A percentile compares a stretch with the other conserved stretches of the same genome.
Conservation (phyloP, 1,140 invertebrate genomes). For the Drosophila athabasca region DNA sequence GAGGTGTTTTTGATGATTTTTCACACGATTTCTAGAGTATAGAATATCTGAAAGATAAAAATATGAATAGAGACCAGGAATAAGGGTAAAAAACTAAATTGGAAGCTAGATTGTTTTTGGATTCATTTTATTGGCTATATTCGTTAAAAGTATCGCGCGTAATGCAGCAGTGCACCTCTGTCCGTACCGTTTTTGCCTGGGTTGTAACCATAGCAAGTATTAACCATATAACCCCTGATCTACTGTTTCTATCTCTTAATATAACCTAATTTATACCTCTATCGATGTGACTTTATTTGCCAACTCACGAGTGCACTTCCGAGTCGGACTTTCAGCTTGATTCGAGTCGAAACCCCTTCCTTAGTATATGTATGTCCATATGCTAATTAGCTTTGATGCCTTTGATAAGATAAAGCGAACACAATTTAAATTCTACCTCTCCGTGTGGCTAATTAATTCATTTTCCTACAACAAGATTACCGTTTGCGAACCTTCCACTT, state of each 20-base stretch:
- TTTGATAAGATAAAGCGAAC: conserved; percentile 28
- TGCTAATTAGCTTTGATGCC: conserved; percentile 56
- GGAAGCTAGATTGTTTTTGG: too few relatives aligned
- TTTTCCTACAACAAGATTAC: conserved; percentile 36
- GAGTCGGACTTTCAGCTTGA: background rate
- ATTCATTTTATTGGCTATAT: too few relatives aligned
- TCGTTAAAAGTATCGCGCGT: too few relatives aligned
- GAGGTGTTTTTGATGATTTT: too few relatives aligned
- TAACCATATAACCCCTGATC: background rate
- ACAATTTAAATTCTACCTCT: conserved; percentile 37
- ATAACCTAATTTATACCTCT: conserved; percentile 19
- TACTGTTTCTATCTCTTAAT: conserved; percentile 1
- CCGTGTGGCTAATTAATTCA: conserved; percentile 40
- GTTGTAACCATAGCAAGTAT: too few relatives aligned
- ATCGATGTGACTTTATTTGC: conserved; percentile 34
- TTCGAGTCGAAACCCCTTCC: background rate
- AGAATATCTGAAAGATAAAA: too few relatives aligned
- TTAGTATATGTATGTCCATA: conserved; percentile 16
- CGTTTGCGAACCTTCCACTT: conserved; percentile 39
- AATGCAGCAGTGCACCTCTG: too few relatives aligned
- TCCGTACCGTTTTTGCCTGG: too few relatives aligned
- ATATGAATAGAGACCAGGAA: too few relatives aligned
- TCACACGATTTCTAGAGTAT: too few relatives aligned
- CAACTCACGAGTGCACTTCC: conserved; percentile 3
- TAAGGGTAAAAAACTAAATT: background rate